A percentile compares a stretch with the other conserved stretches of the same genome.
These are phyloP conservation scores for Folsomia candida DNA, from an alignment of 2,888 invertebrate genomes.

Conservation along the genomic window DNA sequence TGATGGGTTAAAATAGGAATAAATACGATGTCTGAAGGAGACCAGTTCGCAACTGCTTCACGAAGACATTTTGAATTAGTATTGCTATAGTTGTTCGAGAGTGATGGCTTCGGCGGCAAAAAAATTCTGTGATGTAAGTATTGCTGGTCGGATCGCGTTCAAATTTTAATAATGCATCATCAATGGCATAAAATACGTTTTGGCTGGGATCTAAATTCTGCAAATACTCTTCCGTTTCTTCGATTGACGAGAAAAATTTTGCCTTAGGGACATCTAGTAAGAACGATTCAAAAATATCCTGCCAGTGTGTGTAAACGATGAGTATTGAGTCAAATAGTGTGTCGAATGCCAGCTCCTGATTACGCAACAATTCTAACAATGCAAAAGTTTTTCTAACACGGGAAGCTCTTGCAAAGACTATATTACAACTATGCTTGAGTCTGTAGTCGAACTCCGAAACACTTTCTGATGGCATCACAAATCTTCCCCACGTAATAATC, in stretches of 20 bases:
- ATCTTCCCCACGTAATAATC: background rate
- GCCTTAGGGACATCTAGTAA: background rate
- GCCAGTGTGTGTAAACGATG: constrained; percentile 1
- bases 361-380: background rate
- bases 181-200: background rate
- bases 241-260: background rate
- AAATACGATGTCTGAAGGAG: background rate
- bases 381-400: background rate
- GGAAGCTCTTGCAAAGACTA: background rate
- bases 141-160: background rate
- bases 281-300: background rate
- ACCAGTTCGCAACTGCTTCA: background rate
- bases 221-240: background rate
- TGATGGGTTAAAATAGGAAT: background rate
- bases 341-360: no score
- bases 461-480: background rate
- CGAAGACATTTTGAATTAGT: background rate
- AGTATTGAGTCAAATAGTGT: background rate
- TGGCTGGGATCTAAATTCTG: background rate
- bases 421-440: background rate
- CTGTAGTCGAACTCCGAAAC: background rate
- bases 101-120: background rate
- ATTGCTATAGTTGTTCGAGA: background rate
- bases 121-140: background rate
- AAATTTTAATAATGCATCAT: background rate